These are phyloP conservation scores for Lithobius niger DNA, from an alignment of 1,140 invertebrate genomes.

Conservation along the genomic window DNA sequence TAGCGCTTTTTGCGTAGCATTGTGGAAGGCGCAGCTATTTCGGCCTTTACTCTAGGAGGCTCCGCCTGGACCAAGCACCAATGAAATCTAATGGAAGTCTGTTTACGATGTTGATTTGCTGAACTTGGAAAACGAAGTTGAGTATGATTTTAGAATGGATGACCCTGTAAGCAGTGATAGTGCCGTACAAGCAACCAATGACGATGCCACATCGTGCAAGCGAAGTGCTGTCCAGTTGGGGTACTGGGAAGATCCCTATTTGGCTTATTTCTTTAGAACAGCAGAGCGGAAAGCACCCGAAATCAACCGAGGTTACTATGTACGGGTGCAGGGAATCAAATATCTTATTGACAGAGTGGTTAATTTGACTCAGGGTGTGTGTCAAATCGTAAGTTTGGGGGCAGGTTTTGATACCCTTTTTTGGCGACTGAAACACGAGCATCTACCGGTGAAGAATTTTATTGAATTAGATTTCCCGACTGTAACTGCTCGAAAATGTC, in stretches of 20 bases:
- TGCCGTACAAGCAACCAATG: slow-evolving; percentile 87
- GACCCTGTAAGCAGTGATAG: too few species aligned
- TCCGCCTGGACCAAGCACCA: too few species aligned
- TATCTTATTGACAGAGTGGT: slow-evolving; percentile 24
- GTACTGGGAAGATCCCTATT: slow-evolving; percentile 90
- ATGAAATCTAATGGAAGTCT: too few species aligned
- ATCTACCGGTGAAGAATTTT: slow-evolving; percentile 47
- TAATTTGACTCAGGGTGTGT: slow-evolving; percentile 54
- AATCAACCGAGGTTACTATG: slow-evolving; percentile 96
- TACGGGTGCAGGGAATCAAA: slow-evolving; percentile 67
- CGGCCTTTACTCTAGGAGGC: too few species aligned
- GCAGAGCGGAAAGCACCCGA: slow-evolving; percentile 69
- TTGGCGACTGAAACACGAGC: slow-evolving; percentile 74
- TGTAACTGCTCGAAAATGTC: slow-evolving; percentile 79
- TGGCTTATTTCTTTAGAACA: slow-evolving; percentile 56
- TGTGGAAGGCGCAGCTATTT: too few species aligned
- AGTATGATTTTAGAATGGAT: too few species aligned
- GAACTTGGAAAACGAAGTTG: too few species aligned
- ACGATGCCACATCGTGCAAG: slow-evolving; percentile 94
- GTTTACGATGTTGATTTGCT: too few species aligned
- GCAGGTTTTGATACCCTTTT: slow-evolving; percentile 94
- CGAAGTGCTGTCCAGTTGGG: slow-evolving; percentile 77
- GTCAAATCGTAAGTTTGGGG: slow-evolving; percentile 93
- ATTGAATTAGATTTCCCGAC: slow-evolving; percentile 89
- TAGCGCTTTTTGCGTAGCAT: too few species aligned